Base-by-base conservation (phyloP, 2,797 vertebrate genomes). In the Masticophis lateralis region DNA sequence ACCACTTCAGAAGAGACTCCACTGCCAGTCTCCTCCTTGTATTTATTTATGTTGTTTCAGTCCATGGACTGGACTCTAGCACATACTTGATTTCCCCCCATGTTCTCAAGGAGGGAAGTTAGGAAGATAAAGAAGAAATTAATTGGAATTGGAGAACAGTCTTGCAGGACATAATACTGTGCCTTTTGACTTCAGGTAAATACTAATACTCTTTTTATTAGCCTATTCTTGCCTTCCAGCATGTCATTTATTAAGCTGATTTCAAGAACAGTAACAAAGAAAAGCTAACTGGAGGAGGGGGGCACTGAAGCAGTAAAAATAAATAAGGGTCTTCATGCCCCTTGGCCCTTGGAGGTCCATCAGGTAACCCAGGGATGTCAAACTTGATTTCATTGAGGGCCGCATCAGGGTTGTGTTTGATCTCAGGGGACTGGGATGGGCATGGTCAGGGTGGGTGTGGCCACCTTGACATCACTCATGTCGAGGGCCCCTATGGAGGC, bases 401-500 rank as follows among this genome's bases (percentile, higher is more conserved):
- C 10, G 1, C 61, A 63, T 63, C 61, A 63, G 3, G 25, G 4
- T 28, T 63, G 27, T 63, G 61, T 63, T 63, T 63, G 27, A 63
- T 11, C 27, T 63, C 0, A 0, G 27, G 27, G 27, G 27, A 1
- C 59, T 9, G 59, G 8, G 8, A 2, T 53, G 59, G 22, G 59
- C 8, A 8, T 60, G 22, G 22, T 4, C 27, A 12, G 61, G 61
- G 18, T 20, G 11, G 60, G 60, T 0, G 0, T 61, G 60, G 25
- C 27, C 27, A 63, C 0, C 61, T 63, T 1, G 0, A 63, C 27
- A 9, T 4, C 60, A 11, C 27, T 63, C 11, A 4, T 63, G 1
- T 28, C 1, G 11, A 11, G 25, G 27, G 27, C 4, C 0, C 11
- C 4, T 13, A 27, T 63, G 27, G 10, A 5, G 10, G 27, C 61